A percentile compares a stretch with the other conserved stretches of the same genome.
Conservation (phyloP, 2,888 invertebrate genomes). For the Andrena praecox region DNA sequence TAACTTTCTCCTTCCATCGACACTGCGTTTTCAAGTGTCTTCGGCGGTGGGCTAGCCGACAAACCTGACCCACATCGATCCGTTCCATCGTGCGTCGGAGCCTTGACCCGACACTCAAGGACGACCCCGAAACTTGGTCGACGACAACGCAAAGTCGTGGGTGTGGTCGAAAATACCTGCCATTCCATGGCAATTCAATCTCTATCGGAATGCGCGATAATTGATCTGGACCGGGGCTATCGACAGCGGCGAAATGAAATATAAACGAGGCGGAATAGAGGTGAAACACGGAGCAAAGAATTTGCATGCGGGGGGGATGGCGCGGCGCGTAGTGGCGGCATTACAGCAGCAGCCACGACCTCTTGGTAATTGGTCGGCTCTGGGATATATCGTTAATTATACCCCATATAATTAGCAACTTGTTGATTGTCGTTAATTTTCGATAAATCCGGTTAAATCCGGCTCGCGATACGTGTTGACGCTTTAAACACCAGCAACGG, state of each 20-base stretch:
- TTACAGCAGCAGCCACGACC: background rate
- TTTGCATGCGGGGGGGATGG: background rate
- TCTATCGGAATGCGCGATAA: conserved; percentile 15
- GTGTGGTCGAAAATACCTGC: background rate
- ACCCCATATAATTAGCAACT: conserved; percentile 68
- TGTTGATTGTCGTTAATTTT: conserved; percentile 70
- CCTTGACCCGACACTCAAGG: background rate
- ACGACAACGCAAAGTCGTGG: background rate
- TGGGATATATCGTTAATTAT: conserved; percentile 58
- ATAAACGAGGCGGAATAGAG: conserved; percentile 19
- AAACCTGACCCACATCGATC: conserved; percentile 5
- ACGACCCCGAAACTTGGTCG: background rate
- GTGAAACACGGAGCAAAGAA: background rate
- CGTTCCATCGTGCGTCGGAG: background rate
- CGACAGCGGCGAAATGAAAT: conserved; percentile 27
- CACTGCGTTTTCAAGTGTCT: background rate
- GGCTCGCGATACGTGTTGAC: conserved; percentile 9
- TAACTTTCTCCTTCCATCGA: conserved; percentile 13
- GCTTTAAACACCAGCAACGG: conserved; percentile 10
- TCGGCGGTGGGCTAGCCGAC: no score
- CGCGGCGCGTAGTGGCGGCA: background rate
- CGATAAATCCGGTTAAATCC: conserved; percentile 47
- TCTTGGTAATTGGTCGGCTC: conserved; percentile 22
- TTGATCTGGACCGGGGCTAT: conserved; percentile 21
- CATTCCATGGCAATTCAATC: conserved; percentile 29